Conservation (phyloP, 1,140 invertebrate genomes). For the Drosophila orena region DNA sequence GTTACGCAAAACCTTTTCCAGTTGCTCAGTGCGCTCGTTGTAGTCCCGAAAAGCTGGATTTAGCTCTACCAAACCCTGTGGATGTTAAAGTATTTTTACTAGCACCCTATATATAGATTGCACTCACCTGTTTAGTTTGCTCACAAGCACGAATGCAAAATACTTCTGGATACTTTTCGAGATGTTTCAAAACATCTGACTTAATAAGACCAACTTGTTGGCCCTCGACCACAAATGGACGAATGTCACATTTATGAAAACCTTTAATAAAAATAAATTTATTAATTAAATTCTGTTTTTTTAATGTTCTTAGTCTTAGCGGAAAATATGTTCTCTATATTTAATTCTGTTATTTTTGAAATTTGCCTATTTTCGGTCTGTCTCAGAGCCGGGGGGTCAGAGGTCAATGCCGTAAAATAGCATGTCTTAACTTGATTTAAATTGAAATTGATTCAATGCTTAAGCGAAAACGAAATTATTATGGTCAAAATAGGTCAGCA, state of each 20-base stretch:
- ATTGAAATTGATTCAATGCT: no score
- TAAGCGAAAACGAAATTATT: no score
- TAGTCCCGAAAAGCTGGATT: conserved; percentile 94
- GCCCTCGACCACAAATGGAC: conserved; percentile 94
- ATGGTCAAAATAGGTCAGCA: no score
- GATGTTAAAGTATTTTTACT: conserved; percentile 2
- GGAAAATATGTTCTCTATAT: neutral
- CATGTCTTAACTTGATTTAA: no score
- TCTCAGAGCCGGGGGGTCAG: no score
- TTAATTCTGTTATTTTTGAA: neutral
- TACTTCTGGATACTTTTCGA: conserved; percentile 93
- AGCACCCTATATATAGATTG: neutral
- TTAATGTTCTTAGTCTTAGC: neutral
- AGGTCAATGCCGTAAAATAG: no score
- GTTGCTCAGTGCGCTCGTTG: conserved; percentile 90
- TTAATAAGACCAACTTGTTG: conserved; percentile 94
- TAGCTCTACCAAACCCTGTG: conserved; percentile 88
- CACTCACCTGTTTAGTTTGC: conserved; percentile 72
- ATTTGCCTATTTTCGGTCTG: neutral
- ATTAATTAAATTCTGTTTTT: conserved; percentile 2
- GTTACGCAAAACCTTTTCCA: conserved; percentile 92
- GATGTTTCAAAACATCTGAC: conserved; percentile 91
- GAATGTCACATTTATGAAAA: conserved; percentile 90
- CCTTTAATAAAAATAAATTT: conserved; percentile 85
- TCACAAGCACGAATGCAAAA: conserved; percentile 85